Percentiles rank a stretch among this genome's conserved stretches.
Conservation (phyloP, 2,888 invertebrate species). For the Cataglyphis altisquamis region DNA sequence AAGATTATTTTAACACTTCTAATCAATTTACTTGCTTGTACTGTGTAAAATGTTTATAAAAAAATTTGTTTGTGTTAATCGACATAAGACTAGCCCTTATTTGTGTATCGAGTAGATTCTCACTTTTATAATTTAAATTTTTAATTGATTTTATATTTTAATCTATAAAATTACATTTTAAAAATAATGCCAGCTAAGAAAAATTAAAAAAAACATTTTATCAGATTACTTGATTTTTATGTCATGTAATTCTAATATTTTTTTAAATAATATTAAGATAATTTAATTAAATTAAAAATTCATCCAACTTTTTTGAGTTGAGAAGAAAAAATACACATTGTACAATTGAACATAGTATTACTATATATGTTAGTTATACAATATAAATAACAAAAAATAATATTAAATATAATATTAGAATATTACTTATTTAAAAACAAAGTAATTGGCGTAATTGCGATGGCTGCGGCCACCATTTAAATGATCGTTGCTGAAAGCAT, state of each 20-base stretch:
- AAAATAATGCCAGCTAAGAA: background rate
- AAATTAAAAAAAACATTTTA: background rate
- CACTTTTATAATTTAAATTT: background rate
- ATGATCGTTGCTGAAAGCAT: too few relatives aligned
- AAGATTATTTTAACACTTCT: conserved; percentile 1
- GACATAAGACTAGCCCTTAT: background rate
- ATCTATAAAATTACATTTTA: background rate
- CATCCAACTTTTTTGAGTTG: background rate
- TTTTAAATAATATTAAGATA: background rate
- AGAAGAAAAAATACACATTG: background rate
- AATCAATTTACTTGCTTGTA: background rate
- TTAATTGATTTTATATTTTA: background rate
- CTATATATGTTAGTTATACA: conserved; percentile 15
- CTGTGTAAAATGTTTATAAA: conserved; percentile 24
- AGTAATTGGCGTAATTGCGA: too few relatives aligned
- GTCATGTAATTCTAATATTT: background rate
- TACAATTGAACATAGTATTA: background rate
- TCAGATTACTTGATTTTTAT: background rate
- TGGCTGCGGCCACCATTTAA: too few relatives aligned
- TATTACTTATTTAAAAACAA: conserved; percentile 2
- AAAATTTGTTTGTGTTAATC: background rate
- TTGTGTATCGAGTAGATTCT: background rate
- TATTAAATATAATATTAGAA: conserved; percentile 6
- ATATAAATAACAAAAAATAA: background rate
- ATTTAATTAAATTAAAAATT: background rate